Evolutionary conservation across 2,797 vertebrate genomes (phyloP), one percentile per base, ranked within the genome.

Genomic region (Phalloptychus januarius): DNA sequence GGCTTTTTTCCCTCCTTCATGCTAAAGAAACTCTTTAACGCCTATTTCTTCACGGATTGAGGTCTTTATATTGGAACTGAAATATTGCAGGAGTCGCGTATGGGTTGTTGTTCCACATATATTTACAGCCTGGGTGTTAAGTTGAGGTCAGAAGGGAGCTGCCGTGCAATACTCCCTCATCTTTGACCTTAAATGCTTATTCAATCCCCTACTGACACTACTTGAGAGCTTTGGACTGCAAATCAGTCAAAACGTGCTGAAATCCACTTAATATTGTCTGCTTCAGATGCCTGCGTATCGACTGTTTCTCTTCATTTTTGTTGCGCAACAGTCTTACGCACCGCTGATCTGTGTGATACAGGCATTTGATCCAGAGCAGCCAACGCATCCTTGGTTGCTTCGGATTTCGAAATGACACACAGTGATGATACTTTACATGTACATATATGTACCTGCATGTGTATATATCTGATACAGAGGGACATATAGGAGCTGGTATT

Each of bases 391-490:
- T 83, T 86, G 88, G 85, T 85, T 81, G 75, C 63, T 48, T n/a
- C 7, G 74, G 65, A 69, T 69, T 20, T 42, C 20, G 23, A 70
- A 44, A 70, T 15, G 38, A 63, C 78, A 65, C 74, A 54, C 81
- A 86, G 78, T 71, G 81, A 82, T 74, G 48, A 50, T 7, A 16
- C 71, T 79, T 87, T 83, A 75, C 79, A 38, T 82, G 52, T 85
- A 50, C 23, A 50, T 86, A 50, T 50, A 50, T 86, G 78, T 80
- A 86, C 91, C 91, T 90, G 93, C 92, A 93, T 91, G 84, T 65
- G 84, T n/a, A 82, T 82, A 89, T 88, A 92, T 93, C 91, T 91
- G 91, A 94, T 91, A 86, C 45, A 88, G 83, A 87, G 81, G 79
- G 76, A 85, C 82, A 75, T 80, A 85, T 85, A 79, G 71, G 71